Evolutionary conservation across 2,797 vertebrate species (phyloP).

Genomic region (Spinus pinus): DNA sequence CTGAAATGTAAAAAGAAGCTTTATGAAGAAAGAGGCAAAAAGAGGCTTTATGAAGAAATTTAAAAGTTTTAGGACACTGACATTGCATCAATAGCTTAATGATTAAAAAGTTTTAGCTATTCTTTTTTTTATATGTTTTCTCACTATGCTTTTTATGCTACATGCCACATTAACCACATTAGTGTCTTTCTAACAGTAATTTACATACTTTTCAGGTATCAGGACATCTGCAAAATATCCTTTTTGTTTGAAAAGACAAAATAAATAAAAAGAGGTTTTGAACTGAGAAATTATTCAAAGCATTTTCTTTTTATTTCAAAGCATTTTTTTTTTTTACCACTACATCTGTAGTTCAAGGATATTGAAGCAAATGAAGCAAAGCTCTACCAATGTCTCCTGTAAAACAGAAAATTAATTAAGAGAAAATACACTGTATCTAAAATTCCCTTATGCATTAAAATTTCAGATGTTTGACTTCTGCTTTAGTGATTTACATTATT

Average conservation of each 20-base stretch:
- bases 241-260: background rate
- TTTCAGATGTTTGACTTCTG: background rate
- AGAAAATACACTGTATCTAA: background rate
- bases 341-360: background rate
- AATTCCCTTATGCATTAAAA: background rate
- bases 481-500: background rate
- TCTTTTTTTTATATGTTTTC: background rate
- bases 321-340: background rate
- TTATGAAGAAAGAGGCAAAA: no score
- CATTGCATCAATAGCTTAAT: background rate
- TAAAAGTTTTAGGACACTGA: background rate
- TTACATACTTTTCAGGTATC: background rate
- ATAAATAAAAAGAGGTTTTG: background rate
- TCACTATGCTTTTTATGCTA: background rate
- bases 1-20: no score
- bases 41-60: background rate
- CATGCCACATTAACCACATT: background rate
- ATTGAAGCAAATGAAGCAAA: background rate
- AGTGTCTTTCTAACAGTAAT: background rate
- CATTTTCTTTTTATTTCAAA: background rate
- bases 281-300: background rate
- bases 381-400: background rate
- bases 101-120: background rate
- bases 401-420: background rate
- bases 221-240: background rate